These are phyloP conservation scores for Lagorchestes hirsutus DNA, from an alignment of 2,797 vertebrate genomes.

Conservation along the genomic window DNA sequence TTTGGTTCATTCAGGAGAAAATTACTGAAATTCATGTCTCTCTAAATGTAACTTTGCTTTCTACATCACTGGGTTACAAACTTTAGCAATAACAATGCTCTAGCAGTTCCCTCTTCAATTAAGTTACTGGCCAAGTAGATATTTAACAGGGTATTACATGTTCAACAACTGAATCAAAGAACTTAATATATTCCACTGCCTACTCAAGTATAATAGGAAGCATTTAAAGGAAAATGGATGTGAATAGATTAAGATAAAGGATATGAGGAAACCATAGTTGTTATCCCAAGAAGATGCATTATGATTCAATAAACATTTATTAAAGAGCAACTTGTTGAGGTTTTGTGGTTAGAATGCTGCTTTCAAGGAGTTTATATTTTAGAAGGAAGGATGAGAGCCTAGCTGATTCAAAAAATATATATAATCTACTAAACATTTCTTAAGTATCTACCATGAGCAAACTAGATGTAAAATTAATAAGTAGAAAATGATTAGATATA, in stretches of 20 bases:
- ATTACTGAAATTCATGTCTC: conserved; percentile 69
- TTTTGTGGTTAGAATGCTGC: neutral
- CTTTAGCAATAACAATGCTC: conserved; percentile 76
- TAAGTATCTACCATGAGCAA: neutral
- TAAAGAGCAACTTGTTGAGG: neutral
- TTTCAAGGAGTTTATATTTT: neutral
- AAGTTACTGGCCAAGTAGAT: conserved; percentile 77
- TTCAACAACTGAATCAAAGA: conserved; percentile 66
- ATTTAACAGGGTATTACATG: conserved; percentile 71
- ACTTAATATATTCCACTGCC: conserved; percentile 68
- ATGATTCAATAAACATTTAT: neutral
- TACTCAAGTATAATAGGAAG: conserved; percentile 61
- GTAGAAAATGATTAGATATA: neutral
- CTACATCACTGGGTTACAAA: conserved; percentile 81
- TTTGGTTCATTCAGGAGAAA: neutral
- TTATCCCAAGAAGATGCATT: neutral
- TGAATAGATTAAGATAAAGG: neutral
- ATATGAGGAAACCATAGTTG: neutral
- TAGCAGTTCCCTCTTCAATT: conserved; percentile 75
- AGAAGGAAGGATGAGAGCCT: neutral
- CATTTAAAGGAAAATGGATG: neutral
- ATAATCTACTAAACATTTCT: neutral
- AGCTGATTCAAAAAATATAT: neutral
- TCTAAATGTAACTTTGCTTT: conserved; percentile 75
- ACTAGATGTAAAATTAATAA: neutral